Base-by-base conservation (phyloP, 2,113 vertebrate species). In the Oostethus manadensis region DNA sequence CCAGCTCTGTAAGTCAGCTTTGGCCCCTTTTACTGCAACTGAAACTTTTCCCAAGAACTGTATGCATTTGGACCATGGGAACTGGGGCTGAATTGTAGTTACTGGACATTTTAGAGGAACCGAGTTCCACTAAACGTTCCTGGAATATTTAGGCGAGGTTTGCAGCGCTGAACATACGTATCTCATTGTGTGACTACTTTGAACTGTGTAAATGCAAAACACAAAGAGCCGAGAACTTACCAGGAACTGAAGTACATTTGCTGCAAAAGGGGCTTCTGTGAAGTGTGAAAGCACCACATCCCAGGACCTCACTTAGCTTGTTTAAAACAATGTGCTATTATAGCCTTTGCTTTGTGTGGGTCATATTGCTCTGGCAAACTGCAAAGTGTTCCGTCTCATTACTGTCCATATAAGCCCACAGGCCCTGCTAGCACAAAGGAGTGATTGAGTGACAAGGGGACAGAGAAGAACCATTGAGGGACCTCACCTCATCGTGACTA, bases 271-370 rank as follows among this genome's bases (percentile, higher is more conserved):
- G 29, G 29, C 29, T 33, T 33, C 75, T 73, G 65, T 76, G 66
- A 48, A 46, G 80, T 79, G 55, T 77, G 79, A 84, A 83, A 83
- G 80, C 61, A 51, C 66, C 73, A 76, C 70, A 72, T 80, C 58
- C 74, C 65, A 78, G 69, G 82, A 71, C 73, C 71, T 74, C 61
- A 67, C 74, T 88, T 87, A 78, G 71, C 76, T 86, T 48, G 46
- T 78, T 70, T 80, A 60, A 69, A 88, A 88, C 88, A 90, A 87
- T 85, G 86, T 88, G 82, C 87, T 85, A 84, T 87, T 86, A 87
- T 86, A 71, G 67, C 73, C 59, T 81, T 70, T 77, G 65, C 70
- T 78, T 74, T 77, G 77, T 84, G 70, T 78, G 84, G 72, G 70
- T 89, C 86, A 86, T 84, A 83, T 82, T 84, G 81, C 60, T 60